A percentile compares a stretch with the other conserved stretches of the same genome.
Conservation (phyloP, 2,888 invertebrate species). For the Anorthoa munda region DNA sequence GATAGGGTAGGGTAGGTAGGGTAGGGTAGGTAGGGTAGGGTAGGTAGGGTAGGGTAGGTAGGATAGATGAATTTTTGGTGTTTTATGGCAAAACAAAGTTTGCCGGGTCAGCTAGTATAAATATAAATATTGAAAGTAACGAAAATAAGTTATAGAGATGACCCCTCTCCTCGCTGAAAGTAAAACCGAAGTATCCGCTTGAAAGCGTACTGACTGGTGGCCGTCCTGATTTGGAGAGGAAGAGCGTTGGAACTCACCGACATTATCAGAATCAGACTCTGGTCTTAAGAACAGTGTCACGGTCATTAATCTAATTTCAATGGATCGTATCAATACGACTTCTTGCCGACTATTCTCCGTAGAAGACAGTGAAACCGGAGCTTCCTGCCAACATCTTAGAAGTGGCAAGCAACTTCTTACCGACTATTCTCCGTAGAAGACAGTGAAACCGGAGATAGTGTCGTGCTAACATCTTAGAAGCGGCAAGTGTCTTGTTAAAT, state of each 20-base stretch:
- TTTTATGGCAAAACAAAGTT: too few species aligned
- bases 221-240: too few species aligned
- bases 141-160: too few species aligned
- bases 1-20: too few species aligned
- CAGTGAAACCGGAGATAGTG: conserved; percentile 9
- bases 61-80: too few species aligned
- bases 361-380: conserved; percentile 8
- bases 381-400: background rate
- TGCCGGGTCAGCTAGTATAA: too few species aligned
- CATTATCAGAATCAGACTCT: conserved; percentile 1
- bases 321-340: conserved; percentile 28
- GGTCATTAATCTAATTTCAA: conserved; percentile 24
- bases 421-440: conserved; percentile 14
- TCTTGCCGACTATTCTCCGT: conserved; percentile 17
- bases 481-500: background rate
- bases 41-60: too few species aligned
- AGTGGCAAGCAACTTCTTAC: conserved; percentile 1
- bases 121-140: too few species aligned
- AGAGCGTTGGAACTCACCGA: background rate
- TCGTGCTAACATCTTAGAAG: background rate
- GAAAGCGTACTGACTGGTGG: too few species aligned
- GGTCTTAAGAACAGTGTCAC: conserved; percentile 14
- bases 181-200: too few species aligned
- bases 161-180: too few species aligned
- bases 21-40: too few species aligned